Evolutionary conservation across 92 coral and sea anemone species (phyloP), one percentile per base, ranked within the genome.

Genomic region (Epizoanthus rinbou): DNA sequence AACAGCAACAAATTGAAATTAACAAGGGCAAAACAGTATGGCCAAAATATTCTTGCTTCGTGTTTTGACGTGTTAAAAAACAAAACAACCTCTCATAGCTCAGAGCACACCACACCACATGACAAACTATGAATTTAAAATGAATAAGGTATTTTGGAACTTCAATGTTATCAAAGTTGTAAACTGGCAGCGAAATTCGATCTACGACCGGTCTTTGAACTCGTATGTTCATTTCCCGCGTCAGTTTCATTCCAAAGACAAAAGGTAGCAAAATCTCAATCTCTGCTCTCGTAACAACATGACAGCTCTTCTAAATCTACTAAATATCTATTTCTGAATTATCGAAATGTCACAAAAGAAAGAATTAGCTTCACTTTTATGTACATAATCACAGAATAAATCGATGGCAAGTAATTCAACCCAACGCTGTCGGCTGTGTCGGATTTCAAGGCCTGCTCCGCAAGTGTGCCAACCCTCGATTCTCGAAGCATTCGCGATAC

Each of bases 361-460:
- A 23, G 41, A 78, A 33, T 62, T 43, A 78, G 70, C 7, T 62
- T 43, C 31, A 63, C 52, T 78, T 17, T 15, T 39, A 7, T 60
- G 58, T 65, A 6, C 24, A 18, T 25, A 15, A 71, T 43, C 15
- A 45, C 57, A n/a, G 2, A 69, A 69, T 4, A 69, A n/a, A 37
- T 16, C 13, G 22, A 69, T 76, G 14, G 69, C 17, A 21, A 43
- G 31, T 62, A 78, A 63, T 50, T 19, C 17, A 28, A 57, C 54
- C 24, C 19, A 28, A 56, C 9, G 31, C 41, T 28, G 31, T 37
- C 6, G 5, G 5, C 43, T 78, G 82, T 78, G 72, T 78, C 71
- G 72, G 82, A 63, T 78, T 78, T 33, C 82, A 78, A 9, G 71
- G 82, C 11, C 71, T 23, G 60, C 16, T 76, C 69, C 14, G 13